Percentiles rank a stretch among this genome's conserved stretches.
Evolutionary conservation across 2,888 invertebrate genomes (phyloP).

Genomic region (Cabera pusaria): DNA sequence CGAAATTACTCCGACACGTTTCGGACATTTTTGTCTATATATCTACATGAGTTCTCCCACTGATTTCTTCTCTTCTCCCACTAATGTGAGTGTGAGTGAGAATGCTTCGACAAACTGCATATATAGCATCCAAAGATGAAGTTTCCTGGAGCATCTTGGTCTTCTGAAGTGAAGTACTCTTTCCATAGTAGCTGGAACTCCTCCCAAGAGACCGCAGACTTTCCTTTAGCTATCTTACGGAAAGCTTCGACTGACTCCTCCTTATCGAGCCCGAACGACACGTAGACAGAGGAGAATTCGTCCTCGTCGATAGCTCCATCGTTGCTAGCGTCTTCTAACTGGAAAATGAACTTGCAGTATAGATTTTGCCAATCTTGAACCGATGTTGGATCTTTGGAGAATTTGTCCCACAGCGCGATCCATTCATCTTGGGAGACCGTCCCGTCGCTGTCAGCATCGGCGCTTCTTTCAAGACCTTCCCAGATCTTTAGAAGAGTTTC

Average conservation of each 20-base stretch:
- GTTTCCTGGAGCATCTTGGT: constrained; percentile 90
- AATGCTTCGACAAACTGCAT: constrained; percentile 40
- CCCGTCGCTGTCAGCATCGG: constrained; percentile 93
- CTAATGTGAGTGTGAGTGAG: constrained; percentile 34
- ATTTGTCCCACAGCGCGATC: constrained; percentile 93
- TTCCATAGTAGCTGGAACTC: constrained; percentile 92
- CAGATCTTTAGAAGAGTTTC: constrained; percentile 90
- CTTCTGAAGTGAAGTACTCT: constrained; percentile 92
- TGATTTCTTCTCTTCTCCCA: not conserved
- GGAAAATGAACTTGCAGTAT: constrained; percentile 94
- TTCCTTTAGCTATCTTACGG: constrained; percentile 90
- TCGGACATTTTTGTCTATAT: no score
- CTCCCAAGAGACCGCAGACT: constrained; percentile 87
- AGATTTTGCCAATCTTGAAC: constrained; percentile 92
- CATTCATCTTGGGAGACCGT: constrained; percentile 94
- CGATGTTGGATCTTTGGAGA: constrained; percentile 88
- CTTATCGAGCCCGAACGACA: constrained; percentile 89
- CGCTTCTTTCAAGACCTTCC: constrained; percentile 90
- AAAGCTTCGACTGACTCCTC: constrained; percentile 90
- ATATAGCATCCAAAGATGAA: constrained; percentile 86
- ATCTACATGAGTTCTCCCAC: no score
- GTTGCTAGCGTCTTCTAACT: constrained; percentile 92
- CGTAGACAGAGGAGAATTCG: constrained; percentile 92
- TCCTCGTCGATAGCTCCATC: constrained; percentile 90
- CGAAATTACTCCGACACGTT: no score